Conservation (phyloP, 2,888 invertebrate genomes). For the Opisthograptis luteolata region DNA sequence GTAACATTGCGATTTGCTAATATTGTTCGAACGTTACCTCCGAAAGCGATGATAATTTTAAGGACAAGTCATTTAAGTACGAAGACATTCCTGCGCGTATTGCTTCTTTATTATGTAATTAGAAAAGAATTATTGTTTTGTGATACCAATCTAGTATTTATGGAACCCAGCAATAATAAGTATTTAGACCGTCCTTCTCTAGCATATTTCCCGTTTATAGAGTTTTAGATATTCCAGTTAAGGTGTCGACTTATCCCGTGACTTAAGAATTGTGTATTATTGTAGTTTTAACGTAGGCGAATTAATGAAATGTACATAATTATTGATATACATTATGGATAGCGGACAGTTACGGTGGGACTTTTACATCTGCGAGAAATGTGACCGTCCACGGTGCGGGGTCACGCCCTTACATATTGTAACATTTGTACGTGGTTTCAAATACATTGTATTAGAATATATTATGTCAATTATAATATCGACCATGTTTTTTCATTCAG, state of each 20-base stretch:
- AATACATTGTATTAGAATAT: too few relatives aligned
- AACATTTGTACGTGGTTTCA: background rate
- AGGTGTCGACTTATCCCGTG: slow-evolving; percentile 2
- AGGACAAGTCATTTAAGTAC: slow-evolving; percentile 24
- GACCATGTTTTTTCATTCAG: too few relatives aligned
- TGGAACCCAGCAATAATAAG: slow-evolving; percentile 27
- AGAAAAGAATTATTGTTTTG: slow-evolving; percentile 13
- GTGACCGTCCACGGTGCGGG: slow-evolving; percentile 21
- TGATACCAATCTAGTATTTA: slow-evolving; percentile 26
- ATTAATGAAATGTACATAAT: slow-evolving; percentile 29
- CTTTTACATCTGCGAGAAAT: slow-evolving; percentile 12
- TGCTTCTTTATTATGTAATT: background rate
- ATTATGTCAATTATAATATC: too few relatives aligned
- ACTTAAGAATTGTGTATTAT: slow-evolving; percentile 13
- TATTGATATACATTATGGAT: slow-evolving; percentile 17
- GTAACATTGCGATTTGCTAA: background rate
- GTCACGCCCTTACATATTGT: background rate
- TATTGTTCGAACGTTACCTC: background rate
- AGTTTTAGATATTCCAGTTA: slow-evolving; percentile 2
- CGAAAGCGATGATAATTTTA: slow-evolving; percentile 9
- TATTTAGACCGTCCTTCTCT: slow-evolving; percentile 25
- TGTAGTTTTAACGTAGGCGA: slow-evolving; percentile 9
- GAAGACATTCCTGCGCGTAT: slow-evolving; percentile 25
- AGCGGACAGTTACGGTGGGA: slow-evolving; percentile 17
- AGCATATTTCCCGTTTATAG: background rate